Evolutionary conservation across 1,140 invertebrate genomes (phyloP).

Genomic region (Solenopsis invicta): DNA sequence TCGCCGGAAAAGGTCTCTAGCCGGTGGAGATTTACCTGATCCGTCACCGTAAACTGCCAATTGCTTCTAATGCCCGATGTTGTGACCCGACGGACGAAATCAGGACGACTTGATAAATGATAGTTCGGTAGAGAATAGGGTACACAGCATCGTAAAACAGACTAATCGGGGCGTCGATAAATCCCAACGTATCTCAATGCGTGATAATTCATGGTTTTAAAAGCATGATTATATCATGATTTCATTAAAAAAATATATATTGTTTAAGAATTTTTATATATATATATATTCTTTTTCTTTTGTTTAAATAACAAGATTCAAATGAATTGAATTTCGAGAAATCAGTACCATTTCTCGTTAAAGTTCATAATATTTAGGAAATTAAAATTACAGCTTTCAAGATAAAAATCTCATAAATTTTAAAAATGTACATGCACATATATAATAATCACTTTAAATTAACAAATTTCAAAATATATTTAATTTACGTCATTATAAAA

Average conservation of each 20-base stretch:
- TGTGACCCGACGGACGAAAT: constrained; percentile 21
- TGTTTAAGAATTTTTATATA: background rate
- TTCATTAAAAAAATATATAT: background rate
- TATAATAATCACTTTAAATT: background rate
- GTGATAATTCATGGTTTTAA: constrained; percentile 20
- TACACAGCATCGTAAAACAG: constrained; percentile 42
- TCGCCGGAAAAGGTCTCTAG: constrained; percentile 37
- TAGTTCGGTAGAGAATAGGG: background rate
- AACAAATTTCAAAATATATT: background rate
- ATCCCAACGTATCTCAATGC: constrained; percentile 27
- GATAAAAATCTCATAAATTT: background rate
- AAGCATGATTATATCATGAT: background rate
- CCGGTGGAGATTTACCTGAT: constrained; percentile 35
- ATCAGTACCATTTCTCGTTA: background rate
- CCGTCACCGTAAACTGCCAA: constrained; percentile 40
- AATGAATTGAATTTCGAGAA: background rate
- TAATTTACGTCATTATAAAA: background rate
- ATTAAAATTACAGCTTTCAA: background rate
- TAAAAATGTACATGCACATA: background rate
- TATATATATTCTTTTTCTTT: too few species aligned
- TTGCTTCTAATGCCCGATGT: constrained; percentile 41
- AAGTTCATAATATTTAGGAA: constrained; percentile 13
- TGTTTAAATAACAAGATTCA: background rate
- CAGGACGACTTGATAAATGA: constrained; percentile 51
- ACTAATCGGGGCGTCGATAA: constrained; percentile 39